Conservation (phyloP, 2,888 invertebrate species). For the Drosophila nr. fundita region DNA sequence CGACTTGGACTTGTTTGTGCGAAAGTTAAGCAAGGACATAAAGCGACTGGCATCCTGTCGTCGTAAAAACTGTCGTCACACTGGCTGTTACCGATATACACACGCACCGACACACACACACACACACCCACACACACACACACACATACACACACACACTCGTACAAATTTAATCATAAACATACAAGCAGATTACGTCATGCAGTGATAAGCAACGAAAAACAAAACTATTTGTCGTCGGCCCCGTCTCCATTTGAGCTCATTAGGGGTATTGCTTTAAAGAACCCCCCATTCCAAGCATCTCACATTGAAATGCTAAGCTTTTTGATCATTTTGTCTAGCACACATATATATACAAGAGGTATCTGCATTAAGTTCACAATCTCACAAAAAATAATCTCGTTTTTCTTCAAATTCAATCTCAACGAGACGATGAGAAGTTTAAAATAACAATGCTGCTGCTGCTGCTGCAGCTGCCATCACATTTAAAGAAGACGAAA, state of each 20-base stretch:
- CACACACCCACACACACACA: conserved; percentile 11
- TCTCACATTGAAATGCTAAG: not conserved
- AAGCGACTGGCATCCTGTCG: conserved; percentile 77
- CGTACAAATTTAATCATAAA: conserved; percentile 73
- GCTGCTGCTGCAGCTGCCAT: not conserved
- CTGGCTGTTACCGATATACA: conserved; percentile 67
- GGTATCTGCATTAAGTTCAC: conserved; percentile 24
- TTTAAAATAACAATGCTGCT: conserved; percentile 66
- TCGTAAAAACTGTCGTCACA: conserved; percentile 76
- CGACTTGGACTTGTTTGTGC: conserved; percentile 78
- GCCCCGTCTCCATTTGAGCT: conserved; percentile 49
- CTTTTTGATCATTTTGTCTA: conserved; percentile 12
- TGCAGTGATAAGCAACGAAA: conserved; percentile 59
- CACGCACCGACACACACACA: conserved; percentile 16
- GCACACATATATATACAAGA: conserved; percentile 6
- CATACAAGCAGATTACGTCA: conserved; percentile 74
- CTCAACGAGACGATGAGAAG: conserved; percentile 55
- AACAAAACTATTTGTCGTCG: conserved; percentile 76
- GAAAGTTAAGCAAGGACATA: conserved; percentile 77
- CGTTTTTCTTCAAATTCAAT: conserved; percentile 56
- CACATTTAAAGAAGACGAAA: conserved; percentile 14
- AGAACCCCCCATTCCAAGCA: not conserved
- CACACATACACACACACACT: conserved; percentile 18
- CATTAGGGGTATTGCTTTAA: conserved; percentile 46
- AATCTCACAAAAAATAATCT: not conserved